Evolutionary conservation across 2,797 vertebrate species (phyloP).

Genomic region (Diglossa cyanea): DNA sequence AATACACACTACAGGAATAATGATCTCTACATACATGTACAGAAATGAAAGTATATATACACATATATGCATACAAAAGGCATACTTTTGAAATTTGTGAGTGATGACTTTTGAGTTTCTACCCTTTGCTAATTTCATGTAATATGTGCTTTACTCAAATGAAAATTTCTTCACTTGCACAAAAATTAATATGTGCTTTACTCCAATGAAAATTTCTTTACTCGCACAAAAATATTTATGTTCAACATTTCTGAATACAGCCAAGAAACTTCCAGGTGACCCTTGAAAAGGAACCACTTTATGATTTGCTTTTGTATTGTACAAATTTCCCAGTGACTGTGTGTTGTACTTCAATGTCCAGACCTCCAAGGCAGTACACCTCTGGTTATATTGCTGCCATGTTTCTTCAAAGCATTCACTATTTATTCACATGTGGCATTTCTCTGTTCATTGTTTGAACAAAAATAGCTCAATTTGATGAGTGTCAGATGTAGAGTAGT

Average conservation of each 20-base stretch:
- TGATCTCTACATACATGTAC: neutral
- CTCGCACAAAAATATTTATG: neutral
- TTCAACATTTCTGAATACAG: neutral
- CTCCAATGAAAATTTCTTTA: neutral
- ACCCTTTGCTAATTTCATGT: neutral
- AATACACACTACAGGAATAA: neutral
- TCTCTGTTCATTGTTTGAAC: slow-evolving; percentile 15
- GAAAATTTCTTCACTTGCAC: neutral
- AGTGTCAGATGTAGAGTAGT: slow-evolving; percentile 21
- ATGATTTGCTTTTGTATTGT: neutral
- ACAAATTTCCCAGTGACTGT: neutral
- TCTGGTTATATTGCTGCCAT: slow-evolving; percentile 14
- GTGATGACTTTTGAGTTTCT: neutral
- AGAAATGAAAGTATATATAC: neutral
- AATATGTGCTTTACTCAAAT: neutral
- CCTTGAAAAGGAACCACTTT: neutral
- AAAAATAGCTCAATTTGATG: slow-evolving; percentile 47
- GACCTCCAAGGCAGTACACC: slow-evolving; percentile 9
- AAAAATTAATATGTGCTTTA: neutral
- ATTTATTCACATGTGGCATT: slow-evolving; percentile 34
- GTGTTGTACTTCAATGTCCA: neutral
- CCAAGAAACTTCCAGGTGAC: neutral
- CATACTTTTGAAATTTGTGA: neutral
- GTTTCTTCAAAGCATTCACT: slow-evolving; percentile 20
- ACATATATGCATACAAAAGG: neutral